phyloP scores from a whole-genome alignment of 1,140 invertebrate genomes.

The Meteorus sp. region DNA sequence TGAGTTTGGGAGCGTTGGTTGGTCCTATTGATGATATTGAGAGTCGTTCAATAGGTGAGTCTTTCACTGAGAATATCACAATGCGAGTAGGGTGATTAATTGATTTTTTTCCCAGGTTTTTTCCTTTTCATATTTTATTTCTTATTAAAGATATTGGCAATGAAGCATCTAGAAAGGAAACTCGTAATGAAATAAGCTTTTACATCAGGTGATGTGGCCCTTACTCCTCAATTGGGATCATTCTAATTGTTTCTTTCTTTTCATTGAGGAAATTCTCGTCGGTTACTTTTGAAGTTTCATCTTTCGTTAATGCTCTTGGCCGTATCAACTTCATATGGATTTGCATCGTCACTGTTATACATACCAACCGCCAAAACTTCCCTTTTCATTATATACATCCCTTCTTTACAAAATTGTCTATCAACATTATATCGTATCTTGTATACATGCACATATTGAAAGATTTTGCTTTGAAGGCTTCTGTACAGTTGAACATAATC shows the following conservation, averaged over 20 bases:
- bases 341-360: too few species aligned
- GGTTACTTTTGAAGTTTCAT: too few species aligned
- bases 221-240: too few species aligned
- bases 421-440: constrained; percentile 33
- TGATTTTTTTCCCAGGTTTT: constrained; percentile 43
- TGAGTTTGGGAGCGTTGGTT: constrained; percentile 34
- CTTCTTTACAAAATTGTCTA: constrained; percentile 29
- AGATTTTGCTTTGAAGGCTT: constrained; percentile 41
- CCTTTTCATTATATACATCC: constrained; percentile 9
- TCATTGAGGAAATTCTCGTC: too few species aligned
- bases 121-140: constrained; percentile 41
- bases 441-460: constrained; percentile 30
- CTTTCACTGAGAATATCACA: constrained; percentile 41
- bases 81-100: constrained; percentile 45
- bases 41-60: constrained; percentile 40
- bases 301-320: too few species aligned
- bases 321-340: too few species aligned
- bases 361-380: too few species aligned
- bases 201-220: too few species aligned
- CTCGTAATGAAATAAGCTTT: too few species aligned
- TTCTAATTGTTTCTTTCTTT: too few species aligned
- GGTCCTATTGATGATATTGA: constrained; percentile 51
- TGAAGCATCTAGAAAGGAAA: neutral
- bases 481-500: constrained; percentile 41
- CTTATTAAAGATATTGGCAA: neutral